Percentiles rank a stretch among this genome's conserved stretches.
phyloP scores from a whole-genome alignment of 2,113 vertebrate genomes.

The Ursus arctos region DNA sequence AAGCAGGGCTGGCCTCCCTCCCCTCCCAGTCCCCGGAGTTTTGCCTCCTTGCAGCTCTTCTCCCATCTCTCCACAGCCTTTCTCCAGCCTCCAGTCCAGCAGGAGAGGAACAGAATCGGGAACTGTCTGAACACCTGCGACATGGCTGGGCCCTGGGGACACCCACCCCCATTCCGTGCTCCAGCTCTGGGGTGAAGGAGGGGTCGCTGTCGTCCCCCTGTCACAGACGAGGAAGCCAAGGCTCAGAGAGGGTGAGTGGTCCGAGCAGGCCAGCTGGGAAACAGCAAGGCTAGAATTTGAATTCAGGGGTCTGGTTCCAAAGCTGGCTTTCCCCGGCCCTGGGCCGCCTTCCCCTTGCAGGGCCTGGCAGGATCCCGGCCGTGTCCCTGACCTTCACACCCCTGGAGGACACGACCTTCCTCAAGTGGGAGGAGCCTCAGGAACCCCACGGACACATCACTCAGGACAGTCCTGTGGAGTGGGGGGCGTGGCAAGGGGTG shows the following conservation, averaged over 20 bases:
- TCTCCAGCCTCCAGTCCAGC: not conserved
- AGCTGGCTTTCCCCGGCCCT: not conserved
- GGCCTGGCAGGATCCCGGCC: slow-evolving; percentile 95
- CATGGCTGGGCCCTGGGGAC: not conserved
- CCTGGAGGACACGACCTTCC: slow-evolving; percentile 97
- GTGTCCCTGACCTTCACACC: slow-evolving; percentile 97
- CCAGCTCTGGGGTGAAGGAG: not conserved
- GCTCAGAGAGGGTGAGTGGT: not conserved
- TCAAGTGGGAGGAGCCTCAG: slow-evolving; percentile 98
- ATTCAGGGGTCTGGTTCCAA: not conserved
- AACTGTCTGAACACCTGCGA: not conserved
- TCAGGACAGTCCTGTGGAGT: slow-evolving; percentile 77
- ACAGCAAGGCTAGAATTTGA: not conserved
- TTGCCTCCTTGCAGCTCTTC: not conserved
- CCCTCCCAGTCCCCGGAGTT: not conserved
- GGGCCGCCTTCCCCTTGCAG: slow-evolving; percentile 79
- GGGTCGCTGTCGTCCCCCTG: not conserved
- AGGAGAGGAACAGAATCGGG: not conserved
- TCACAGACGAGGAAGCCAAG: slow-evolving; percentile 50
- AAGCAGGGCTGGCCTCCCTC: not conserved
- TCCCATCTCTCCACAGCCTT: not conserved
- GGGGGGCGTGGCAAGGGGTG: rapidly evolving
- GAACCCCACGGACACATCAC: slow-evolving; percentile 98
- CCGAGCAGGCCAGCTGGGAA: not conserved
- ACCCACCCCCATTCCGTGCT: not conserved